Conservation (phyloP, 2,113 vertebrate species). For the Sus scrofa region DNA sequence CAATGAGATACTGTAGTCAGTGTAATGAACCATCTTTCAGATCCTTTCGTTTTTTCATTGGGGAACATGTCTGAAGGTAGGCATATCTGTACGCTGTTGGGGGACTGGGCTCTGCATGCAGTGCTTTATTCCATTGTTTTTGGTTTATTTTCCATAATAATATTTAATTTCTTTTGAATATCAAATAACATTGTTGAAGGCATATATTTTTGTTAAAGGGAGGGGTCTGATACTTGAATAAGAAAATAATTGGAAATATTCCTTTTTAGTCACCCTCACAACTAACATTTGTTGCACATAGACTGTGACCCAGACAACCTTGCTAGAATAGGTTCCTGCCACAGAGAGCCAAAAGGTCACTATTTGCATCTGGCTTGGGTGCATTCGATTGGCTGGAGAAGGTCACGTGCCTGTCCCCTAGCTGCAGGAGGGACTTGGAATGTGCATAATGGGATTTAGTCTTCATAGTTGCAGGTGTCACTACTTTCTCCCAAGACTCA, state of each 20-base stretch:
- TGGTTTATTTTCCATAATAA: background rate
- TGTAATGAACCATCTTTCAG: background rate
- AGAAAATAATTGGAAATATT: conserved; percentile 1
- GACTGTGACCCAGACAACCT: background rate
- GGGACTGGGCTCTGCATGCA: background rate
- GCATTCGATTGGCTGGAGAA: background rate
- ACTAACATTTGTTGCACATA: background rate
- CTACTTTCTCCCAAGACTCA: background rate
- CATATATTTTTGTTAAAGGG: background rate
- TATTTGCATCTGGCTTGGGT: background rate
- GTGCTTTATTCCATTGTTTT: background rate
- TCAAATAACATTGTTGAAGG: background rate
- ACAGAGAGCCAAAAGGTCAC: rapidly evolving
- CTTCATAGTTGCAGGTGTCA: background rate
- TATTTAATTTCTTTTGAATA: conserved; percentile 21
- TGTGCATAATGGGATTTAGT: background rate
- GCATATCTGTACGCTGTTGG: rapidly evolving
- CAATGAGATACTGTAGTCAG: background rate
- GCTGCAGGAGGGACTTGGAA: background rate
- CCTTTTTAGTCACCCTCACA: background rate
- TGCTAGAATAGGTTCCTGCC: background rate
- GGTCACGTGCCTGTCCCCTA: background rate
- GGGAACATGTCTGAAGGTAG: background rate
- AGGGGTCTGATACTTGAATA: background rate
- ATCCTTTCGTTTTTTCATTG: background rate